Conservation (phyloP, 2,888 invertebrate genomes). For the Barypeithes pellucidus region DNA sequence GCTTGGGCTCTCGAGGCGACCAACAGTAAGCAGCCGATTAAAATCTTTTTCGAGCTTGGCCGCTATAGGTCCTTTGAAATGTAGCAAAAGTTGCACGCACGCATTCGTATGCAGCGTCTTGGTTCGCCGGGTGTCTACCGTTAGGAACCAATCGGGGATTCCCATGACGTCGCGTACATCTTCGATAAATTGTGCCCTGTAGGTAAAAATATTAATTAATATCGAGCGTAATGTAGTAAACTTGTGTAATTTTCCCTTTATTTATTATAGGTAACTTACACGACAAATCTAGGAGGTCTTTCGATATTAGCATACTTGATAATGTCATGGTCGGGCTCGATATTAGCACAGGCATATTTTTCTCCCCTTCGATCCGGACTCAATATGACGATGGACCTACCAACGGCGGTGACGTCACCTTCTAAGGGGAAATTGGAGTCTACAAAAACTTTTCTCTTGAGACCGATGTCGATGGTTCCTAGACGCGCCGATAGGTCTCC, state of each 20-base stretch:
- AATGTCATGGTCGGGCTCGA: constrained; percentile 91
- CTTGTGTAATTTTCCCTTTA: too few species aligned
- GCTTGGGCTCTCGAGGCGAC: constrained; percentile 83
- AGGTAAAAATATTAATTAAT: too few species aligned
- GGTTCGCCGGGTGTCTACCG: constrained; percentile 87
- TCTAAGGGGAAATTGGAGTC: constrained; percentile 93
- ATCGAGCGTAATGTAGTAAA: too few species aligned
- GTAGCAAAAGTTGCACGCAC: constrained; percentile 89
- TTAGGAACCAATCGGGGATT: constrained; percentile 92
- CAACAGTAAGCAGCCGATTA: constrained; percentile 81
- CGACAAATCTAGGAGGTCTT: constrained; percentile 89
- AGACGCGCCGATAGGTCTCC: constrained; percentile 91
- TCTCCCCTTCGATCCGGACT: constrained; percentile 81
- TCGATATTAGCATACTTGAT: constrained; percentile 91
- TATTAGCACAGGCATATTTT: constrained; percentile 91
- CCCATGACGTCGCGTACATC: constrained; percentile 88
- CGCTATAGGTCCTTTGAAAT: constrained; percentile 89
- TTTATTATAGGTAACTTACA: too few species aligned
- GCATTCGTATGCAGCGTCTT: constrained; percentile 83
- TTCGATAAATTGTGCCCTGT: constrained; percentile 88
- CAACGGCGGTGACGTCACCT: constrained; percentile 83
- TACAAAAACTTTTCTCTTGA: constrained; percentile 82
- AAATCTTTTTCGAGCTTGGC: constrained; percentile 87
- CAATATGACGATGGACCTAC: constrained; percentile 89
- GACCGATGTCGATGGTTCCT: constrained; percentile 88